A percentile compares a stretch with the other conserved stretches of the same genome.
Conservation (phyloP, 2,797 vertebrate species). For the Sebastes steindachneri region DNA sequence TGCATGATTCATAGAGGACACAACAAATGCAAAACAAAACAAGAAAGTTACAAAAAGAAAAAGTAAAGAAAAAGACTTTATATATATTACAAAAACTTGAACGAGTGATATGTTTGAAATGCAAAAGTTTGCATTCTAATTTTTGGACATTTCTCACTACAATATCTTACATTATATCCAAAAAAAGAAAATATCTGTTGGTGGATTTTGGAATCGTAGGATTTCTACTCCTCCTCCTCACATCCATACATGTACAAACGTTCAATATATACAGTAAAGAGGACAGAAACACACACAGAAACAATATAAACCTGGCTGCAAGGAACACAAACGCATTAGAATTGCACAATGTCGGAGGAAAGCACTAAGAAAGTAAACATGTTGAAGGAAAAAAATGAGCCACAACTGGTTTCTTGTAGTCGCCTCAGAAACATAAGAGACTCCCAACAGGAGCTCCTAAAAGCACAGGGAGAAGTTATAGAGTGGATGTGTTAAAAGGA, state of each 20-base stretch:
- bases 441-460: constrained; percentile 13
- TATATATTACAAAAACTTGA: constrained; percentile 41
- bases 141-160: constrained; percentile 27
- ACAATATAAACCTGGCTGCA: constrained; percentile 10
- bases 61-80: constrained; percentile 23
- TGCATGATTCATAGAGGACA: constrained; percentile 32
- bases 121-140: constrained; percentile 51
- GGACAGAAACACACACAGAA: constrained; percentile 10
- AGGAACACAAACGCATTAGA: constrained; percentile 22
- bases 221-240: constrained; percentile 32
- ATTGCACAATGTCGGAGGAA: constrained; percentile 27
- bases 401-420: neutral
- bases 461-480: constrained; percentile 2
- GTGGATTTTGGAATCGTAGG: constrained; percentile 21
- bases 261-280: constrained; percentile 47
- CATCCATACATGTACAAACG: constrained; percentile 36
- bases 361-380: constrained; percentile 35
- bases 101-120: constrained; percentile 68
- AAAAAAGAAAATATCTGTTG: constrained; percentile 44
- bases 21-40: constrained; percentile 30
- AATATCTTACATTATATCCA: constrained; percentile 51
- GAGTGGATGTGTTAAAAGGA: neutral
- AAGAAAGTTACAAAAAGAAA: constrained; percentile 27
- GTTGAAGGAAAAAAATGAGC: neutral
- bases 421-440: neutral